Conservation (phyloP, 2,797 vertebrate species). For the Chaetodon trifasciatus region DNA sequence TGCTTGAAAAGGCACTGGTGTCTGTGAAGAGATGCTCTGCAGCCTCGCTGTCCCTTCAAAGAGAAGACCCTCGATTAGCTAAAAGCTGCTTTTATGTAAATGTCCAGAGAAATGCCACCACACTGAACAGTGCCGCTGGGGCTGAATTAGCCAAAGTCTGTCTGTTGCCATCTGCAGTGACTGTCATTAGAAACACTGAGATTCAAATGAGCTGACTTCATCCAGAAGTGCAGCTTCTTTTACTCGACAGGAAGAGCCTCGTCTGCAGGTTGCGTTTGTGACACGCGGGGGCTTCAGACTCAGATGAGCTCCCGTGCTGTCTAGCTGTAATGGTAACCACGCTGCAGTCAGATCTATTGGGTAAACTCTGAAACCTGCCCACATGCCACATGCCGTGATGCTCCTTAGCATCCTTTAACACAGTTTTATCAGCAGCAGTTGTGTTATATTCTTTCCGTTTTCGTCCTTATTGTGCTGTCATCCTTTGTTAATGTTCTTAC, state of each 20-base stretch:
- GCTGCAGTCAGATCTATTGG: background rate
- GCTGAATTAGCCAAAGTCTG: background rate
- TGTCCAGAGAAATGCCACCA: background rate
- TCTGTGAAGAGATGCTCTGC: constrained; percentile 10
- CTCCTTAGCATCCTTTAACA: background rate
- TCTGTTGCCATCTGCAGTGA: background rate
- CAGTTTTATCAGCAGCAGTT: background rate
- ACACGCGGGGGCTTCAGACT: background rate
- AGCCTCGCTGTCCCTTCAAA: background rate
- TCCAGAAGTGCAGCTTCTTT: background rate
- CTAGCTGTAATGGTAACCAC: background rate
- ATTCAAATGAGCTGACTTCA: background rate
- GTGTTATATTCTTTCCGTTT: background rate
- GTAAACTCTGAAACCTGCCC: background rate
- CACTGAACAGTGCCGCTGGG: background rate
- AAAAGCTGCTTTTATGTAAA: constrained; percentile 50
- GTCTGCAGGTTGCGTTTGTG: background rate
- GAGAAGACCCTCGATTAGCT: constrained; percentile 1
- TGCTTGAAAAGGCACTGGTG: constrained; percentile 14
- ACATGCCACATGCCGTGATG: background rate
- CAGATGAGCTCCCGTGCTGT: background rate
- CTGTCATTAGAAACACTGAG: background rate
- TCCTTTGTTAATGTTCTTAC: background rate
- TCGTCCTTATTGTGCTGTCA: constrained; percentile 1
- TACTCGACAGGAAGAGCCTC: background rate